Evolutionary conservation across 2,888 invertebrate species (phyloP).

Genomic region (Sphecodes monilicornis): DNA sequence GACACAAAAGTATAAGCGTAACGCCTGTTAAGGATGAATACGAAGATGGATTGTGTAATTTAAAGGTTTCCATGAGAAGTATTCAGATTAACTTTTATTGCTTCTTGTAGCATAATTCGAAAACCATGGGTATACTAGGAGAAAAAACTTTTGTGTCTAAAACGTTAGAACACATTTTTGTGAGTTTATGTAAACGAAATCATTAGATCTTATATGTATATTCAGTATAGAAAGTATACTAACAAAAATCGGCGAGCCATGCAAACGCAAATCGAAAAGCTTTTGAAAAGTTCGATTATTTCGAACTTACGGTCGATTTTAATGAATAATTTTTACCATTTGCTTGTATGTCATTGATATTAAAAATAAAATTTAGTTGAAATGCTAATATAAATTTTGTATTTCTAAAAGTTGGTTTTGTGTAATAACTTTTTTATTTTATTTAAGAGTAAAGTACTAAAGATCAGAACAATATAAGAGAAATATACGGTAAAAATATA

Average conservation of each 20-base stretch:
- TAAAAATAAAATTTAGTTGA: not conserved
- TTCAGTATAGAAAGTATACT: not conserved
- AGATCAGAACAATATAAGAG: not conserved
- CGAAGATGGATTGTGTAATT: conserved; percentile 53
- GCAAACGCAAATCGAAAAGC: not conserved
- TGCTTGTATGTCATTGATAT: not conserved
- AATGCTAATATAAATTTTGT: not conserved
- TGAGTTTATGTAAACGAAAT: not conserved
- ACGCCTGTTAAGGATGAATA: conserved; percentile 65
- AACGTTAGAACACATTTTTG: not conserved
- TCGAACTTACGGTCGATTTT: not conserved
- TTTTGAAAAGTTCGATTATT: not conserved
- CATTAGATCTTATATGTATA: not conserved
- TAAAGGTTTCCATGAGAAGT: conserved; percentile 64
- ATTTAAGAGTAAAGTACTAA: not conserved
- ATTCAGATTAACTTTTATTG: conserved; percentile 63
- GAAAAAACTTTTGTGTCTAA: not conserved
- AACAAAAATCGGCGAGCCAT: conserved; percentile 5
- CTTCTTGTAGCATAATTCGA: conserved; percentile 48
- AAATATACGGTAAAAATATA: not conserved
- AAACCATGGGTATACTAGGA: not conserved
- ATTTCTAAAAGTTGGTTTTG: not conserved
- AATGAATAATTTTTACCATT: not conserved
- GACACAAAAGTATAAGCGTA: conserved; percentile 31
- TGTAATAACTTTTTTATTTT: not conserved